A percentile compares a stretch with the other conserved stretches of the same genome.
Conservation (phyloP, 2,113 vertebrate genomes). For the Elephantulus edwardii region DNA sequence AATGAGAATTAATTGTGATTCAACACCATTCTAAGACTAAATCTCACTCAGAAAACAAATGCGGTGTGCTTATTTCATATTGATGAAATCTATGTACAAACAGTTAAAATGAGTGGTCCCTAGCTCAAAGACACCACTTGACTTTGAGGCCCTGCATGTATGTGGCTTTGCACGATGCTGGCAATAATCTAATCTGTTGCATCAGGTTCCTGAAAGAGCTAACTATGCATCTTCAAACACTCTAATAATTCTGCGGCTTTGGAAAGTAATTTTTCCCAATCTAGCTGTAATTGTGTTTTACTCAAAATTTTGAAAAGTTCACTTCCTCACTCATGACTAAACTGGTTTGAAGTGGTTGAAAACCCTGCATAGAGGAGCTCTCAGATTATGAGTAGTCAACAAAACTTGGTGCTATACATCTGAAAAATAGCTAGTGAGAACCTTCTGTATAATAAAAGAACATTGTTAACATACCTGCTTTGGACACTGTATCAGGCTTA, state of each 20-base stretch:
- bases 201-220: not conserved
- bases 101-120: not conserved
- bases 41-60: not conserved
- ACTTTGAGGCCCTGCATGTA: not conserved
- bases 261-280: not conserved
- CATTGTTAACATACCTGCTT: not conserved
- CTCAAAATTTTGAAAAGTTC: not conserved
- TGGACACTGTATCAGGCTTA: not conserved
- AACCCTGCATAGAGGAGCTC: not conserved
- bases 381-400: not conserved
- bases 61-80: not conserved
- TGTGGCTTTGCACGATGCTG: not conserved
- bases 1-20: not conserved
- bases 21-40: not conserved
- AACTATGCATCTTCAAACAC: not conserved
- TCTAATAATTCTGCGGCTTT: not conserved
- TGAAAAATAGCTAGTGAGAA: not conserved
- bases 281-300: not conserved
- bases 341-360: not conserved
- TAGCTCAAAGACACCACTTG: not conserved
- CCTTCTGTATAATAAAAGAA: not conserved
- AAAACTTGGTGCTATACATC: no score
- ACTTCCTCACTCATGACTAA: not conserved
- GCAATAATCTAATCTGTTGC: not conserved
- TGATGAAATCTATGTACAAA: not conserved